Base-by-base conservation (phyloP, 2,113 vertebrate species). In the Collichthys lucidus region DNA sequence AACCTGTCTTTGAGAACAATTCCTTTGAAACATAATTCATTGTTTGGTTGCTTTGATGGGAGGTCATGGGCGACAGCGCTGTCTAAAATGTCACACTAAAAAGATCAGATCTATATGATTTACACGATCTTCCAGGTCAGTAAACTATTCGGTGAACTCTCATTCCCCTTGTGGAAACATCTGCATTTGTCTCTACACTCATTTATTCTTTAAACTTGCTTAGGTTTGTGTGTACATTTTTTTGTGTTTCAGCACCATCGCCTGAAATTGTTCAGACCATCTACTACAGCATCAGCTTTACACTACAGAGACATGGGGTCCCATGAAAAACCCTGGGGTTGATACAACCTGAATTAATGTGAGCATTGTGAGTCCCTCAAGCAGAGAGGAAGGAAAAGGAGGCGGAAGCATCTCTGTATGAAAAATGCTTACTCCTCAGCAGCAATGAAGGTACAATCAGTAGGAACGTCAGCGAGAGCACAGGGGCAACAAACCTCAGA, bases 311-410 rank as follows among this genome's bases (percentile, higher is more conserved):
- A 67, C 16, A 35, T 55, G 53, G 24, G 62, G 50, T 74, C 69
- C 63, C 42, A 44, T 50, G 57, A 77, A 78, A 76, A 40, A 67
- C 29, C 29, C n/a, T 24, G 66, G 70, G 65, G 84, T 82, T 82
- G 83, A 82, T 82, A 66, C 29, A 62, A 84, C 49, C 49, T 79
- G 83, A 80, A 77, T 88, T 74, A 78, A 86, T 82, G 79, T 52
- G 29, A 29, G 29, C 4, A 29, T 29, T 29, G 29, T 16, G 29
- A 66, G 76, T 44, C 74, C 70, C 78, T 50, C 65, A 69, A 61
- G 71, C 72, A 15, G 68, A 67, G 70, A 73, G 14, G 71, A 69
- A 74, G 61, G 31, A 46, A 19, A 35, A 79, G 35, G 46, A 66
- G 49, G 57, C 0, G 22, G 62, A 66, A 69, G 74, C 0, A 19